Percentiles rank a stretch among this genome's conserved stretches.
phyloP scores from a whole-genome alignment of 2,797 vertebrate species.

The Staurois parvus region DNA sequence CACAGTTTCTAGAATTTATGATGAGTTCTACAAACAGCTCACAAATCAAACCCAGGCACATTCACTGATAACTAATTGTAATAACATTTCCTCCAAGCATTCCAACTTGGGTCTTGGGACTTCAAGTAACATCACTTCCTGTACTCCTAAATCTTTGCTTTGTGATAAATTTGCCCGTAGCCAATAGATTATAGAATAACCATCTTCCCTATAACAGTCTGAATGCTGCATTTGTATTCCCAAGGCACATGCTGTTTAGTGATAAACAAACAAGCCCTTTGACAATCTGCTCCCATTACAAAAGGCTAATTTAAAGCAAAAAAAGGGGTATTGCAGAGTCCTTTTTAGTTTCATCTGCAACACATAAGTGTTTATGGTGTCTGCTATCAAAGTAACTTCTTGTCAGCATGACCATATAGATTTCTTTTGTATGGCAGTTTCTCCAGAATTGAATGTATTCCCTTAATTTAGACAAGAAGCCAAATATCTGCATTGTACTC shows the following conservation, averaged over 20 bases:
- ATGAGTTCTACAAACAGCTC: no score
- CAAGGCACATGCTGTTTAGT: constrained; percentile 10
- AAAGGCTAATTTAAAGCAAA: constrained; percentile 19
- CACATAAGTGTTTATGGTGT: constrained; percentile 7
- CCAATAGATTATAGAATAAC: constrained; percentile 13
- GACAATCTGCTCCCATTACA: constrained; percentile 11
- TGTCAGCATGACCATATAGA: neutral
- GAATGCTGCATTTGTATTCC: constrained; percentile 27
- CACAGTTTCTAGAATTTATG: no score
- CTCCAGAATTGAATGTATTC: neutral
- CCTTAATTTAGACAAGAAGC: neutral
- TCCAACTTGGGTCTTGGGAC: neutral
- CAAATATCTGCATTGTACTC: neutral
- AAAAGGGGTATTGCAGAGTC: constrained; percentile 5
- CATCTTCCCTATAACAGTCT: neutral
- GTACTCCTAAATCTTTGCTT: neutral
- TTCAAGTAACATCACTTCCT: constrained; percentile 11
- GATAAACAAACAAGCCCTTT: constrained; percentile 27
- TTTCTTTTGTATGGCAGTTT: neutral
- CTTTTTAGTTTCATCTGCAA: neutral
- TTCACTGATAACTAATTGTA: neutral
- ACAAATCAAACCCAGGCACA: no score
- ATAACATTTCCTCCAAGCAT: neutral
- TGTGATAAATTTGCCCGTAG: constrained; percentile 8
- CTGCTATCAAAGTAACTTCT: neutral